Percentiles rank a stretch among this genome's conserved stretches.
These are phyloP conservation scores for Aegithalos caudatus DNA, from an alignment of 2,113 vertebrate genomes.

Conservation along the genomic window DNA sequence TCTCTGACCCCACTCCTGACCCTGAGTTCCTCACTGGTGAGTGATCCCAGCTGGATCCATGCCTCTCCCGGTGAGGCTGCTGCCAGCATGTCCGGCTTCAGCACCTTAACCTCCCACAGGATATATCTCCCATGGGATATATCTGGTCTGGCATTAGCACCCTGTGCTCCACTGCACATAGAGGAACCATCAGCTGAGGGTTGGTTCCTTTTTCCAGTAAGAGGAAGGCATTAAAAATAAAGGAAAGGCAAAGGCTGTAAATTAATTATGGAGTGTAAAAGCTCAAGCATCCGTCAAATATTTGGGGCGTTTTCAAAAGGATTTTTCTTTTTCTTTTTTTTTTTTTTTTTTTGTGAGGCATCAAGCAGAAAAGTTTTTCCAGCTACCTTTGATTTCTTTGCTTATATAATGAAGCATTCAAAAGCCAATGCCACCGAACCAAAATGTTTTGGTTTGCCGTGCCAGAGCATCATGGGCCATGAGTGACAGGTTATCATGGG, in stretches of 20 bases:
- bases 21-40: conserved; percentile 93
- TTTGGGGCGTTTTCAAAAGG: not conserved
- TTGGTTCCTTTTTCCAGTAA: not conserved
- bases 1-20: conserved; percentile 90
- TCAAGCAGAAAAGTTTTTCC: not conserved
- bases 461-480: not conserved
- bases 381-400: not conserved
- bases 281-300: not conserved
- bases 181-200: not conserved
- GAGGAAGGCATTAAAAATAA: not conserved
- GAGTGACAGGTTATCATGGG: not conserved
- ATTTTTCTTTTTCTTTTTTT: not conserved
- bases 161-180: fast-evolving
- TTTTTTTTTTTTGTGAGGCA: not conserved
- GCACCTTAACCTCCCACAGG: not conserved
- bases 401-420: fast-evolving
- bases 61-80: not conserved
- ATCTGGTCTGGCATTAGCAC: not conserved
- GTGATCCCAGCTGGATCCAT: not conserved
- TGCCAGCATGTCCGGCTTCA: fast-evolving
- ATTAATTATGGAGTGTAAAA: not conserved
- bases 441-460: not conserved
- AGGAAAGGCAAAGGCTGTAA: not conserved
- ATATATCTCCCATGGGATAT: fast-evolving
- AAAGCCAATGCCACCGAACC: not conserved